Conservation (phyloP, 2,888 invertebrate species). For the Coronaproctus castanopsis region DNA sequence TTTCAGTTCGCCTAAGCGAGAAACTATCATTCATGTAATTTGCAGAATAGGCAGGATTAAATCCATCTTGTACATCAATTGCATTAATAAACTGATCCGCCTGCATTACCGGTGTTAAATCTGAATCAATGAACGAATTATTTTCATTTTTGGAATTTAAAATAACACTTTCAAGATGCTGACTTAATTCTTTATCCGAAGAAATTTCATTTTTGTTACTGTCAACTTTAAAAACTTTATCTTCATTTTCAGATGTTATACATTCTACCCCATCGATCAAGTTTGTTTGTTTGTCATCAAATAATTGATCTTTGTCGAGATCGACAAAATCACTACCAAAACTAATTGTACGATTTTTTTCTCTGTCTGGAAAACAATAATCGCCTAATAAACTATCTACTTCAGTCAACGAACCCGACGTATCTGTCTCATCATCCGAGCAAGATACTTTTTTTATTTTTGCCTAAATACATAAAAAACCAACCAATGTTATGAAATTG, state of each 20-base stretch:
- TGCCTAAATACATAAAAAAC: too few species aligned
- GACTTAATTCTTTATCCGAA: background rate
- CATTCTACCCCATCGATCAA: background rate
- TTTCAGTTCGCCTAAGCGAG: background rate
- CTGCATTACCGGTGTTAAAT: too few species aligned
- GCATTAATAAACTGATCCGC: too few species aligned
- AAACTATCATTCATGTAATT: background rate
- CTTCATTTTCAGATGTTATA: background rate
- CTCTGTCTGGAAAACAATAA: background rate
- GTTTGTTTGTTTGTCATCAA: background rate
- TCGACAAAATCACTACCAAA: background rate
- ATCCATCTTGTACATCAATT: too few species aligned
- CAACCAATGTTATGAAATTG: too few species aligned
- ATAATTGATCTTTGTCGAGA: background rate
- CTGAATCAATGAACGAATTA: background rate
- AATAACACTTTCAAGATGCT: background rate
- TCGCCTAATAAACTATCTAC: background rate
- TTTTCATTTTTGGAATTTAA: background rate
- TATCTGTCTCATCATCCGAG: background rate
- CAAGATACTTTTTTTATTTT: slow-evolving; percentile 1
- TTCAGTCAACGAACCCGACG: background rate
- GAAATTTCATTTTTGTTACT: background rate
- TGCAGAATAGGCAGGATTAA: too few species aligned
- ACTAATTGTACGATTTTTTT: background rate
- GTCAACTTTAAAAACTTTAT: background rate